Conservation (phyloP, 2,113 vertebrate species). For the Mobula hypostoma region DNA sequence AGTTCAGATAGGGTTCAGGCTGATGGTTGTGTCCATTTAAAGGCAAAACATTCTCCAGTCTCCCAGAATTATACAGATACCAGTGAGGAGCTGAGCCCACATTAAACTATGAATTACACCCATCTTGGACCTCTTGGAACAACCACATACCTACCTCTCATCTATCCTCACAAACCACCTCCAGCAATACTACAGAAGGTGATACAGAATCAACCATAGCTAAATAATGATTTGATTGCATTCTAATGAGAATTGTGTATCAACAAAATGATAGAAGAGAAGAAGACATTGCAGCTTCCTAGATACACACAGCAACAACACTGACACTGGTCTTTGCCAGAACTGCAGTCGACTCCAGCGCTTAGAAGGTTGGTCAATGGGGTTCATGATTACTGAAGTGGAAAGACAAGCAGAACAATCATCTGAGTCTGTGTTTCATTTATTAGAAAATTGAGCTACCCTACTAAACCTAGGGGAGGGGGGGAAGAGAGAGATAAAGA, state of each 20-base stretch:
- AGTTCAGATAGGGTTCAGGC: background rate
- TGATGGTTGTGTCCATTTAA: background rate
- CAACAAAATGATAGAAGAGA: background rate
- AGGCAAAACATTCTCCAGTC: constrained; percentile 27
- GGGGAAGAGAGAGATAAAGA: background rate
- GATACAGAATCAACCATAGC: background rate
- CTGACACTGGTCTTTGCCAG: background rate
- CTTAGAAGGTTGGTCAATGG: background rate
- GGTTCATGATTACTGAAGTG: background rate
- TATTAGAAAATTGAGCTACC: background rate
- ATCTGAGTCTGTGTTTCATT: background rate
- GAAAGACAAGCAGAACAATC: background rate
- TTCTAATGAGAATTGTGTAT: background rate
- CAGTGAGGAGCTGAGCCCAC: background rate
- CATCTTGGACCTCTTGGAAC: background rate
- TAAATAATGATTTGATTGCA: background rate
- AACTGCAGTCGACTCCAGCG: background rate
- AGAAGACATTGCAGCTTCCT: background rate
- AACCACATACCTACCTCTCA: background rate
- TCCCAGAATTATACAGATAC: background rate
- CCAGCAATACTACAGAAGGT: background rate
- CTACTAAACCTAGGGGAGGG: too few relatives aligned
- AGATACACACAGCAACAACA: background rate
- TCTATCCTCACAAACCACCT: too few relatives aligned
- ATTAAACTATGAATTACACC: background rate